phyloP scores from a whole-genome alignment of 2,797 vertebrate species.

The Limosa lapponica region DNA sequence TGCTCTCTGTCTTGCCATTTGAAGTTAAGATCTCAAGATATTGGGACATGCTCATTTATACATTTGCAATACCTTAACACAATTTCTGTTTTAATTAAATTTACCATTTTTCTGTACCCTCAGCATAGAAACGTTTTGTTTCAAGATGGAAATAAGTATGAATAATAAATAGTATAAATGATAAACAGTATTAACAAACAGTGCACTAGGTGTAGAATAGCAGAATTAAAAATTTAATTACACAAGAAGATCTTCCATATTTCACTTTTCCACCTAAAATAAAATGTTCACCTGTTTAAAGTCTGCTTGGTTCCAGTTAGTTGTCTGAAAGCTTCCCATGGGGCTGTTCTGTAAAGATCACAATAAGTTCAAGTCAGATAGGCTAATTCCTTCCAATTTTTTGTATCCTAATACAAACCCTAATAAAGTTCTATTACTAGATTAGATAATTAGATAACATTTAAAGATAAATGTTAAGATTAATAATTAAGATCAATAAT shows the following conservation, averaged over 20 bases:
- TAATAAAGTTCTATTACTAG: neutral
- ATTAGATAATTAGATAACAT: neutral
- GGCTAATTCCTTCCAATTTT: neutral
- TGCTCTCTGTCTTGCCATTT: neutral
- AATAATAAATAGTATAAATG: too few species aligned
- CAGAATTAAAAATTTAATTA: neutral
- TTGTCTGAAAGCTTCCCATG: conserved; percentile 60
- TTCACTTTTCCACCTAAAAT: neutral
- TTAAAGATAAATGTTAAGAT: neutral
- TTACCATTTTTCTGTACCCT: neutral
- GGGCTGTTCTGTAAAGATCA: conserved; percentile 49
- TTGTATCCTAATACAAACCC: neutral
- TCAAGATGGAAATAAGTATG: neutral
- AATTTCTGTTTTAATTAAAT: neutral
- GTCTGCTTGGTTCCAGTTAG: conserved; percentile 48
- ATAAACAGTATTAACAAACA: neutral
- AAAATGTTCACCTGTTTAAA: conserved; percentile 44
- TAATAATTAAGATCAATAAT: neutral
- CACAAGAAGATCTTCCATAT: neutral
- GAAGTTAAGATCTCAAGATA: neutral
- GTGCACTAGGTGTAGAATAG: neutral
- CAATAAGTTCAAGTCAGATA: conserved; percentile 29
- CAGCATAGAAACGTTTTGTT: neutral
- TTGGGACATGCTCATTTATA: neutral
- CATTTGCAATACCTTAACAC: neutral